Conservation (phyloP, 2,888 invertebrate species). For the Drosophila setosimentum region DNA sequence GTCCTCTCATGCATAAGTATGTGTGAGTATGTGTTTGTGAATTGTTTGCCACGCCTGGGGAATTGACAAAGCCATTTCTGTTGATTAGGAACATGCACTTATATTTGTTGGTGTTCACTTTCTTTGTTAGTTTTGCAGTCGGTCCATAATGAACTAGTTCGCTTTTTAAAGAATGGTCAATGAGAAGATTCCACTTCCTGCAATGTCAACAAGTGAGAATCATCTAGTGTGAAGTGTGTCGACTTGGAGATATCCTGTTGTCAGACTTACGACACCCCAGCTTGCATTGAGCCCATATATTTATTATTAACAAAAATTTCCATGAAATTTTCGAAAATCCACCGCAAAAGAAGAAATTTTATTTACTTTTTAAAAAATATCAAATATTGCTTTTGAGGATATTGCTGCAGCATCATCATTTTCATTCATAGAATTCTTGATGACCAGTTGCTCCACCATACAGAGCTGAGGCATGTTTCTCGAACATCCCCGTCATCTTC, state of each 20-base stretch:
- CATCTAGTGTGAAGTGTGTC: background rate
- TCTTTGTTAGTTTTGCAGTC: slow-evolving; percentile 9
- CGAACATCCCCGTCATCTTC: too few relatives aligned
- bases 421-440: background rate
- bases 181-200: background rate
- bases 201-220: background rate
- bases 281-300: background rate
- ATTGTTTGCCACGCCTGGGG: slow-evolving; percentile 30
- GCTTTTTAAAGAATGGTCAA: background rate
- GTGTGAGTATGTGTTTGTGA: slow-evolving; percentile 9
- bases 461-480: background rate
- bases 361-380: too few relatives aligned
- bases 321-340: too few relatives aligned
- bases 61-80: slow-evolving; percentile 47
- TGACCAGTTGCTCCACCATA: background rate
- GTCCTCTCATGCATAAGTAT: slow-evolving; percentile 11
- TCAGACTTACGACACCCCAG: background rate
- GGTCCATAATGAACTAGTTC: background rate
- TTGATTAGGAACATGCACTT: slow-evolving; percentile 70
- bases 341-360: too few relatives aligned
- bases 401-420: background rate
- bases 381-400: too few relatives aligned
- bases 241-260: background rate
- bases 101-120: slow-evolving; percentile 18
- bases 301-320: too few relatives aligned